Conservation (phyloP, 2,888 invertebrate species). For the Romanomermis culicivorax region DNA sequence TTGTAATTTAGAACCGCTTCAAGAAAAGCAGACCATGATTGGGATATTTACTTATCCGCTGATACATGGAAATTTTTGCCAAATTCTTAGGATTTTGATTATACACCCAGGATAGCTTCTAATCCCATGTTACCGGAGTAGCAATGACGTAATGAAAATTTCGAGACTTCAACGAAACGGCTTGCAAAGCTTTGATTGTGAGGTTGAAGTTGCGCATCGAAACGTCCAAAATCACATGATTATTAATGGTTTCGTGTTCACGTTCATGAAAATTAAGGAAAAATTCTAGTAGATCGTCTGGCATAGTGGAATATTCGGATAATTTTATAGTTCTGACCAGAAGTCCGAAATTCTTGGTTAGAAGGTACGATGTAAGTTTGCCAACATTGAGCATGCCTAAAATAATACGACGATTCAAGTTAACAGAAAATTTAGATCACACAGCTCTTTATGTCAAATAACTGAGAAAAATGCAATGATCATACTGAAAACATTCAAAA, state of each 20-base stretch:
- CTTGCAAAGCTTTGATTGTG: not conserved
- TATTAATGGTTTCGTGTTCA: not conserved
- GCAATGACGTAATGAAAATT: slow-evolving; percentile 4
- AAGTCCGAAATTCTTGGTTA: not conserved
- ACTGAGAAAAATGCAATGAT: too few species aligned
- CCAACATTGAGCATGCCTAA: not conserved
- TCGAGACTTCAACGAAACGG: not conserved
- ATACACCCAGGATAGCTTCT: too few species aligned
- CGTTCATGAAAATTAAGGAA: not conserved
- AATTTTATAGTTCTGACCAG: not conserved
- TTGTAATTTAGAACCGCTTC: too few species aligned
- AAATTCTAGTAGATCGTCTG: not conserved
- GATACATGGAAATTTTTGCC: too few species aligned
- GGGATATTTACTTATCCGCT: too few species aligned
- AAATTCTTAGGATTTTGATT: too few species aligned
- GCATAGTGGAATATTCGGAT: not conserved
- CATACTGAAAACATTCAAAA: too few species aligned
- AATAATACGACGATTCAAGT: too few species aligned
- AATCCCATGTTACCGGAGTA: not conserved
- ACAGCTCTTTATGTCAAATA: too few species aligned
- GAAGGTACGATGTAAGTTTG: not conserved
- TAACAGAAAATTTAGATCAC: too few species aligned
- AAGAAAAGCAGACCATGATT: too few species aligned
- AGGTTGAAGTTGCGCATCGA: not conserved
- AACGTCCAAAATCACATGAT: slow-evolving; percentile 1